Percentiles rank a stretch among this genome's conserved stretches.
Evolutionary conservation across 2,888 invertebrate genomes (phyloP).

Genomic region (Andrena fulva): DNA sequence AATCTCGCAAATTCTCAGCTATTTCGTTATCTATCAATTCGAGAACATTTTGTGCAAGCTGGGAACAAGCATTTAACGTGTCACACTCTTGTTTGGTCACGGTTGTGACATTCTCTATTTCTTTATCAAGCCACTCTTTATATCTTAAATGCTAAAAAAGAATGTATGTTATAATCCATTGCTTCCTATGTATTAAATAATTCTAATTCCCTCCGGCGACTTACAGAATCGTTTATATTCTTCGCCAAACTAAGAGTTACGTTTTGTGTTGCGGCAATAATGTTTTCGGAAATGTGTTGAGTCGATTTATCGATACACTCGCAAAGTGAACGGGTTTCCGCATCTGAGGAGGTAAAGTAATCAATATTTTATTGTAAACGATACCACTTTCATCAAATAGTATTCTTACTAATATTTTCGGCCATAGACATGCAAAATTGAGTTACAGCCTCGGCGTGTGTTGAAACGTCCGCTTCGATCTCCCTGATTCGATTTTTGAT

Average conservation of each 20-base stretch:
- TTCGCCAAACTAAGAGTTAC: constrained; percentile 66
- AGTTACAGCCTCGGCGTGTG: constrained; percentile 72
- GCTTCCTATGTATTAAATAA: not conserved
- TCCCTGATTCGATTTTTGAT: constrained; percentile 73
- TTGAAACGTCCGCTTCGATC: constrained; percentile 76
- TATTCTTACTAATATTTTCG: constrained; percentile 56
- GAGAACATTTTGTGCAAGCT: constrained; percentile 72
- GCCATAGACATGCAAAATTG: constrained; percentile 76
- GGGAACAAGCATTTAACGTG: constrained; percentile 67
- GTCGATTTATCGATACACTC: constrained; percentile 72
- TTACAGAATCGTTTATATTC: constrained; percentile 72
- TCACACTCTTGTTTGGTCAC: constrained; percentile 71
- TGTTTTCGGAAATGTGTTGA: constrained; percentile 72
- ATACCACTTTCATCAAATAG: not conserved
- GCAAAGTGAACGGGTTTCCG: constrained; percentile 58
- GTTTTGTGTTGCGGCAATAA: constrained; percentile 64
- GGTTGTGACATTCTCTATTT: constrained; percentile 66
- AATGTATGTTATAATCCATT: constrained; percentile 9
- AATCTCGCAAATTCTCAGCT: constrained; percentile 73
- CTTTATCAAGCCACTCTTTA: constrained; percentile 72
- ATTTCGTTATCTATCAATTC: constrained; percentile 75
- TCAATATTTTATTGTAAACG: not conserved
- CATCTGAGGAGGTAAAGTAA: constrained; percentile 56
- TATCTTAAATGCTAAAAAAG: constrained; percentile 72
- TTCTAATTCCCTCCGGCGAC: constrained; percentile 35